Conservation (phyloP, 2,797 vertebrate species). For the Oreochromis mossambicus region DNA sequence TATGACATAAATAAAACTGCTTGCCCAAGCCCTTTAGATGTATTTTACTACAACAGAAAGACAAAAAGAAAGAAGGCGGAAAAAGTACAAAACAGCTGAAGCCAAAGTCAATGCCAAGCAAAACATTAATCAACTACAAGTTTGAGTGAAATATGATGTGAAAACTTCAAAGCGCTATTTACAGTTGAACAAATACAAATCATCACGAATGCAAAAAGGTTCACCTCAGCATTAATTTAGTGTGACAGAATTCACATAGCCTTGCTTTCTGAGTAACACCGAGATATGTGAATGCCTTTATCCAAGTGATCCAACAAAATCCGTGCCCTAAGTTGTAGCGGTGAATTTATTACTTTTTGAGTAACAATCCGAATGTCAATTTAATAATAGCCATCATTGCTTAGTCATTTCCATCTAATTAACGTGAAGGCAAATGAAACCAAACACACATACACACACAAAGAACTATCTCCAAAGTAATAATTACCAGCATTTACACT, state of each 20-base stretch:
- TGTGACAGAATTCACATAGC: background rate
- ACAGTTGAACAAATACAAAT: background rate
- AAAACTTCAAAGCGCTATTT: background rate
- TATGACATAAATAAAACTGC: background rate
- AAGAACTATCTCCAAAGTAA: constrained; percentile 31
- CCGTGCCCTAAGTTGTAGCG: background rate
- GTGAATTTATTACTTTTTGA: constrained; percentile 3
- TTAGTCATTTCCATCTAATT: constrained; percentile 43
- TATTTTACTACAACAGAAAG: background rate
- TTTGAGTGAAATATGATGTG: background rate
- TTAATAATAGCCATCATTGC: constrained; percentile 29
- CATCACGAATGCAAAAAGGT: background rate
- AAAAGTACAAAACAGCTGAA: background rate
- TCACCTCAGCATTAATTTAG: background rate
- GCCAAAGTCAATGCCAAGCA: background rate
- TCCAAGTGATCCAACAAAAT: constrained; percentile 13
- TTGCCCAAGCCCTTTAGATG: background rate
- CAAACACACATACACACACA: background rate
- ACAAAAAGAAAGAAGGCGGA: background rate
- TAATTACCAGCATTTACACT: constrained; percentile 52
- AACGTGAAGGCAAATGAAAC: background rate
- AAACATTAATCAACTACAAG: background rate
- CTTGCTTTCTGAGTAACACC: background rate
- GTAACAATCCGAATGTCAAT: constrained; percentile 17
- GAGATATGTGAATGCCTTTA: background rate